Evolutionary conservation across 2,888 invertebrate genomes (phyloP).

Genomic region (Calliopum simillimum): DNA sequence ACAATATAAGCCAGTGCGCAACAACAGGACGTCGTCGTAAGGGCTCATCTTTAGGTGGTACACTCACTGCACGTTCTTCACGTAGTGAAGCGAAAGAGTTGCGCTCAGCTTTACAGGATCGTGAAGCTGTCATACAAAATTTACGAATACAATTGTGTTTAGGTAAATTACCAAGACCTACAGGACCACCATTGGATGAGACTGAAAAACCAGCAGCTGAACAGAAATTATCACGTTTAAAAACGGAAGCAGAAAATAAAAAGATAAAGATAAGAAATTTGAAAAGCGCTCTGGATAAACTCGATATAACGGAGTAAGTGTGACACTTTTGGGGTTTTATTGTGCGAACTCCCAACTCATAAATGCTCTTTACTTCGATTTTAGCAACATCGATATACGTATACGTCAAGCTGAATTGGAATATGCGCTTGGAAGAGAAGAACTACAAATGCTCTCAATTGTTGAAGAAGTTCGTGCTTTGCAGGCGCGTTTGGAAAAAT

Average conservation of each 20-base stretch:
- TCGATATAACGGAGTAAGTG: constrained; percentile 89
- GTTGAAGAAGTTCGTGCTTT: constrained; percentile 86
- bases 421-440: constrained; percentile 88
- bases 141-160: constrained; percentile 65
- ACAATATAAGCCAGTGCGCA: constrained; percentile 56
- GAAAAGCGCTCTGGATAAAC: constrained; percentile 81
- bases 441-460: constrained; percentile 85
- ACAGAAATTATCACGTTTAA: constrained; percentile 72
- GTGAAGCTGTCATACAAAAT: constrained; percentile 85
- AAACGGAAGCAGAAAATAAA: constrained; percentile 81
- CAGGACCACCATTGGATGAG: constrained; percentile 68
- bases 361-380: constrained; percentile 45
- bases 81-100: constrained; percentile 72
- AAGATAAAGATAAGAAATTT: constrained; percentile 84
- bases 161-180: constrained; percentile 65
- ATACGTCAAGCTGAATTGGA: constrained; percentile 92
- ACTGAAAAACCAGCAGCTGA: constrained; percentile 72
- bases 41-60: constrained; percentile 63
- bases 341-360: neutral
- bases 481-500: constrained; percentile 82
- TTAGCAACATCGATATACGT: constrained; percentile 87
- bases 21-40: constrained; percentile 70
- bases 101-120: constrained; percentile 79
- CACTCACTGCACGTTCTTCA: constrained; percentile 55
- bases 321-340: neutral